These are phyloP conservation scores for Acanthis flammea DNA, from an alignment of 2,797 vertebrate genomes.

Conservation along the genomic window DNA sequence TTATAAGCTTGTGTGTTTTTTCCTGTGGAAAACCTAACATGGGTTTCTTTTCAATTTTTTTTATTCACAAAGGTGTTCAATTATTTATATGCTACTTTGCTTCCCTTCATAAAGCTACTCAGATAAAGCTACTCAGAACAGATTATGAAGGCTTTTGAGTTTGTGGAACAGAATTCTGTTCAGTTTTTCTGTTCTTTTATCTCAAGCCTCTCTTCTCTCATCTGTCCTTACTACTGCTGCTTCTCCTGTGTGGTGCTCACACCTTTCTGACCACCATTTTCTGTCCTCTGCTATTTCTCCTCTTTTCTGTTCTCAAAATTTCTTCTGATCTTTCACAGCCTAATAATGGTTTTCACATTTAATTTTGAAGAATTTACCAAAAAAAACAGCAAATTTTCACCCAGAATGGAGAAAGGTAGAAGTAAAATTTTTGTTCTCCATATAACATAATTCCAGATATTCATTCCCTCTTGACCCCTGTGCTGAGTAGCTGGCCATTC, in stretches of 20 bases:
- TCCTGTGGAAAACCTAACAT: background rate
- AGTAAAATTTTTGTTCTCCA: background rate
- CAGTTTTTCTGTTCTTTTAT: background rate
- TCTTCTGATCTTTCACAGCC: background rate
- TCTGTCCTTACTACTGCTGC: background rate
- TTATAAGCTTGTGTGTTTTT: background rate
- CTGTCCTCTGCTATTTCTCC: background rate
- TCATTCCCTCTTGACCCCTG: background rate
- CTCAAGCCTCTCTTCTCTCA: background rate
- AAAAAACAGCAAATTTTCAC: background rate
- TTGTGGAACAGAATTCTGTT: background rate
- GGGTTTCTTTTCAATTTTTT: background rate
- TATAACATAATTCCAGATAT: background rate
- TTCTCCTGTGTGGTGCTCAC: background rate
- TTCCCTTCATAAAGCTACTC: background rate
- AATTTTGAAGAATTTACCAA: background rate
- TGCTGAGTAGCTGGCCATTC: background rate
- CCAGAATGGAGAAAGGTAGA: background rate
- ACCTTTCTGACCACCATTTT: background rate
- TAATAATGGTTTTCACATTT: background rate
- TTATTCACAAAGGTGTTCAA: background rate
- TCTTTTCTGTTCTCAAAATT: background rate
- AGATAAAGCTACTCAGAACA: too few species aligned
- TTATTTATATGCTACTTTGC: constrained; percentile 13
- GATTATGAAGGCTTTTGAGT: background rate